phyloP scores from a whole-genome alignment of 2,888 invertebrate genomes.

The Nebria brevicollis region DNA sequence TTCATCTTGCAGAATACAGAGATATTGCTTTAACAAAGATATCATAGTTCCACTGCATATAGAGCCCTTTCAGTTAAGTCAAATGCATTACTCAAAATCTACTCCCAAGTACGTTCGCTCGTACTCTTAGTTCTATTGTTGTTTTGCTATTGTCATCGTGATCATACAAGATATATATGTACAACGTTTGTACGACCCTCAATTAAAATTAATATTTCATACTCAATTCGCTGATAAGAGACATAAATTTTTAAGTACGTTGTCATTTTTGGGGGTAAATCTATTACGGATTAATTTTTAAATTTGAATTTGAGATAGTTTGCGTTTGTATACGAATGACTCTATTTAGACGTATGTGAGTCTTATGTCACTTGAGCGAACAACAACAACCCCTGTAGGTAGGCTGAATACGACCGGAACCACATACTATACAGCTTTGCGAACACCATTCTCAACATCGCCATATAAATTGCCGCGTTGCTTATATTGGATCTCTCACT shows the following conservation, averaged over 20 bases:
- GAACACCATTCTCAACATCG: background rate
- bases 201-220: slow-evolving; percentile 6
- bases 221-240: background rate
- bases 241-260: background rate
- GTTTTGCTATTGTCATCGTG: background rate
- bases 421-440: background rate
- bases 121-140: background rate
- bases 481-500: slow-evolving; percentile 18
- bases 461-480: background rate
- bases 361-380: background rate
- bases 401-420: slow-evolving; percentile 5
- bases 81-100: slow-evolving; percentile 30
- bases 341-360: background rate
- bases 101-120: slow-evolving; percentile 12
- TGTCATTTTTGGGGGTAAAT: no score
- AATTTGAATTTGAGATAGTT: no score
- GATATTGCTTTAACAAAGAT: slow-evolving; percentile 26
- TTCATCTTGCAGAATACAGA: slow-evolving; percentile 6
- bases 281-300: no score
- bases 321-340: slow-evolving; percentile 29
- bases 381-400: background rate
- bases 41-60: slow-evolving; percentile 29
- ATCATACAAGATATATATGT: background rate
- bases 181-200: background rate
- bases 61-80: slow-evolving; percentile 22